Evolutionary conservation across 92 coral and sea anemone genomes (phyloP), one percentile per base, ranked within the genome.

Genomic region (Phenganax stokvisi): DNA sequence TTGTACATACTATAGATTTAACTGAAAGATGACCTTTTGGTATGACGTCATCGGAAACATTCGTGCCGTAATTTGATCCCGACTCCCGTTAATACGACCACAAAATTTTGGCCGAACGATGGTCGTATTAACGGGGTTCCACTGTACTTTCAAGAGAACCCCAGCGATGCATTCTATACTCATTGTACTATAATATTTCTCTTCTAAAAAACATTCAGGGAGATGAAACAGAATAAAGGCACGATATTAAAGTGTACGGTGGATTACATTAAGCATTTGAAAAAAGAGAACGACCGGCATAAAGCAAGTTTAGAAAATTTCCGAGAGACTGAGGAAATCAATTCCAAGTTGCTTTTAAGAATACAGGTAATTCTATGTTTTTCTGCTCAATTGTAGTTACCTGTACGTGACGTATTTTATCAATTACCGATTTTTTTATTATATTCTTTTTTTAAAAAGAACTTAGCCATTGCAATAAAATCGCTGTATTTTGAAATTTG

Each of bases 161-260:
- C 71, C 62, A 31, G 15, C 74, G 12, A 57, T 75, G 25, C 58
- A 10, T 31, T 53, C 12, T 56, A 9, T 6, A 31, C 13, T 63
- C 17, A 37, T 59, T 65, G 12, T 9, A 17, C 7, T 11, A 17
- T 47, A 2, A 37, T 37, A 37, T 5, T 5, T 37, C 47, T 47
- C 61, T 20, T 53, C 54, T 80, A 54, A 27, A 37, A 37, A 1
- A 53, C 25, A 58, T 75, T 53, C 81, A 96, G 99, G 31, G 99
- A 96, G 72, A 70, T 84, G 31, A 89, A 97, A 15, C 99, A 96
- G 83, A 96, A 96, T 84, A 96, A 96, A 81, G 99, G 99, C 77
- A 96, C 99, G 28, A 96, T 96, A 51, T 80, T 96, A 15, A 96
- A 96, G 85, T 89, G 96, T 58, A 90, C 99, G 16, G 99, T 96